These are phyloP conservation scores for Halcyon badia DNA, from an alignment of 2,797 vertebrate species.

Conservation along the genomic window DNA sequence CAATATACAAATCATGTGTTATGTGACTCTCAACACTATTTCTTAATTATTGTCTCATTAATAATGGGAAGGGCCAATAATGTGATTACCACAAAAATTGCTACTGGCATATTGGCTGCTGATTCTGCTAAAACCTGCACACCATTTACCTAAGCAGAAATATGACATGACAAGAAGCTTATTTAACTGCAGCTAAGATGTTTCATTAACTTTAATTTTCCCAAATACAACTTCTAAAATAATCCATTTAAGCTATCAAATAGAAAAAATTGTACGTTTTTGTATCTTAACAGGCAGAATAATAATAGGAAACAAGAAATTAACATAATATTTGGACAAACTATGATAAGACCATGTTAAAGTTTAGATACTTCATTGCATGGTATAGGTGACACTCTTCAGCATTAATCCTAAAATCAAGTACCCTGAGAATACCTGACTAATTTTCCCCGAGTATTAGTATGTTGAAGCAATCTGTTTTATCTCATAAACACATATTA, in stretches of 20 bases:
- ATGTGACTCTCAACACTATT: constrained; percentile 86
- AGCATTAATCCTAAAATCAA: constrained; percentile 19
- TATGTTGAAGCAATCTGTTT: background rate
- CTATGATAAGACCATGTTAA: background rate
- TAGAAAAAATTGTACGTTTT: background rate
- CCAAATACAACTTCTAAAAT: constrained; percentile 49
- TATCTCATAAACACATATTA: background rate
- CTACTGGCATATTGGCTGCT: constrained; percentile 84
- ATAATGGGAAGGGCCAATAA: constrained; percentile 86
- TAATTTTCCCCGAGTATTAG: background rate
- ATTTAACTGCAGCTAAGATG: constrained; percentile 71
- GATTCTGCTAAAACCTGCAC: constrained; percentile 87
- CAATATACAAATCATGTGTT: constrained; percentile 80
- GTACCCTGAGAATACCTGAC: background rate
- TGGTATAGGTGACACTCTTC: background rate
- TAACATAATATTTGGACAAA: background rate
- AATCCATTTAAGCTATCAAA: constrained; percentile 5
- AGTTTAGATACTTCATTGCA: background rate
- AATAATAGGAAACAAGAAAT: background rate
- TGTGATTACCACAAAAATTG: constrained; percentile 84
- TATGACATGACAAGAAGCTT: constrained; percentile 87
- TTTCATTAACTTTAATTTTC: constrained; percentile 86
- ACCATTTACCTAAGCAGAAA: constrained; percentile 85
- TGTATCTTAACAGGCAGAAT: background rate
- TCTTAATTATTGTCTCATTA: constrained; percentile 93